These are phyloP conservation scores for Saturnia pavonia DNA, from an alignment of 2,888 invertebrate genomes.

Conservation along the genomic window DNA sequence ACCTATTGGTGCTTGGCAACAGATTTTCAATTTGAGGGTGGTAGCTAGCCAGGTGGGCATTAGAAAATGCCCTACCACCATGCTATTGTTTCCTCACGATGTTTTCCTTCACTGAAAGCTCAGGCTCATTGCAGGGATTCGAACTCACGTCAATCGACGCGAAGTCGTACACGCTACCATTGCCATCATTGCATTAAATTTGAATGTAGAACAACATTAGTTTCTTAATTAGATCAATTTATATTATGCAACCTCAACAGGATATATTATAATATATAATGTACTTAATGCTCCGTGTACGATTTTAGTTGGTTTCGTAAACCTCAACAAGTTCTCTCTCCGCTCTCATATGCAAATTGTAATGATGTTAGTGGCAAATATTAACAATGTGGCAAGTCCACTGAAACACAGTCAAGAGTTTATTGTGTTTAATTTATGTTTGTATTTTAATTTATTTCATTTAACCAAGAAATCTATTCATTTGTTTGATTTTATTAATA, in stretches of 20 bases:
- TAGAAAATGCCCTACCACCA: no score
- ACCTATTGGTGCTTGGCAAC: no score
- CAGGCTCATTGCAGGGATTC: no score
- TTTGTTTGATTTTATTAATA: no score
- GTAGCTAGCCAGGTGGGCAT: no score
- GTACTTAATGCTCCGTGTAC: background rate
- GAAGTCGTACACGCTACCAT: no score
- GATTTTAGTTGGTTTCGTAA: background rate
- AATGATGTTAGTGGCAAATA: background rate
- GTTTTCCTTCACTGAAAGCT: no score
- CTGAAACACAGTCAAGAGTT: background rate
- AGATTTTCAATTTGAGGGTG: no score
- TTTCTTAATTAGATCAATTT: background rate
- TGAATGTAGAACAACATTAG: background rate
- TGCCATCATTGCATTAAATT: no score
- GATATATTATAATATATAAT: no score
- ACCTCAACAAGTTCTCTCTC: background rate
- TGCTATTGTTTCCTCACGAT: no score
- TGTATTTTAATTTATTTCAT: background rate
- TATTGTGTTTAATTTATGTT: background rate
- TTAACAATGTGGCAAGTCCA: background rate
- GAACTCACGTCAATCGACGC: no score
- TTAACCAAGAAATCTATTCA: background rate
- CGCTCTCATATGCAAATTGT: constrained; percentile 1
- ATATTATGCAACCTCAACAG: background rate